phyloP scores from a whole-genome alignment of 2,113 vertebrate species.

The Colinus virginianus region DNA sequence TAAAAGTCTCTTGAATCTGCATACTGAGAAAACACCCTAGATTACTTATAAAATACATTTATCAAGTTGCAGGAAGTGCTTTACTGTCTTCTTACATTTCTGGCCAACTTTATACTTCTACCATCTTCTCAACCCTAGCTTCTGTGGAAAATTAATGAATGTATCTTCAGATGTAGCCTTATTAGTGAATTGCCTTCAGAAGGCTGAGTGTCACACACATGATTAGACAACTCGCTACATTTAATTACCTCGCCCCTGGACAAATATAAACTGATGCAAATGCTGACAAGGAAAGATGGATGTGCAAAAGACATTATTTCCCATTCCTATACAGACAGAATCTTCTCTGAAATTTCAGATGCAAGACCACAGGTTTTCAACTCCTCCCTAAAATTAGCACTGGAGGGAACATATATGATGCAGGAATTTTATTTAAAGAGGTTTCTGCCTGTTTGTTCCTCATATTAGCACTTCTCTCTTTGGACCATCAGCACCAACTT shows the following conservation, averaged over 20 bases:
- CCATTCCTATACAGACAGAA: neutral
- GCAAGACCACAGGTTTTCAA: neutral
- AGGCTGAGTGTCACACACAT: neutral
- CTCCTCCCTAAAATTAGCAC: neutral
- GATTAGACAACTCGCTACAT: constrained; percentile 3
- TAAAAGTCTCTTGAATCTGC: neutral
- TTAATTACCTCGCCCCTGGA: neutral
- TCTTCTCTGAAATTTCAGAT: neutral
- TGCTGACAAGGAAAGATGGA: neutral
- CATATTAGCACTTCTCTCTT: neutral
- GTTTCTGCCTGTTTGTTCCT: neutral
- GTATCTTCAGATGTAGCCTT: neutral
- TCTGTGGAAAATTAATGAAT: constrained; percentile 2
- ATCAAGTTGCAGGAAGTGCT: neutral
- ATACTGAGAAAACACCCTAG: neutral
- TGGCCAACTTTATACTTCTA: neutral
- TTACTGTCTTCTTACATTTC: neutral
- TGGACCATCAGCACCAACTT: neutral
- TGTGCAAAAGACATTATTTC: neutral
- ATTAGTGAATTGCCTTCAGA: neutral
- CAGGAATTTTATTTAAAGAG: constrained; percentile 1
- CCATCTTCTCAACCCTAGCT: neutral
- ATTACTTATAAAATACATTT: neutral
- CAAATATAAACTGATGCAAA: constrained; percentile 8
- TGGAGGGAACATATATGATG: neutral